These are phyloP conservation scores for Globodera ellingtonae DNA, from an alignment of 1,140 invertebrate species.

Conservation along the genomic window DNA sequence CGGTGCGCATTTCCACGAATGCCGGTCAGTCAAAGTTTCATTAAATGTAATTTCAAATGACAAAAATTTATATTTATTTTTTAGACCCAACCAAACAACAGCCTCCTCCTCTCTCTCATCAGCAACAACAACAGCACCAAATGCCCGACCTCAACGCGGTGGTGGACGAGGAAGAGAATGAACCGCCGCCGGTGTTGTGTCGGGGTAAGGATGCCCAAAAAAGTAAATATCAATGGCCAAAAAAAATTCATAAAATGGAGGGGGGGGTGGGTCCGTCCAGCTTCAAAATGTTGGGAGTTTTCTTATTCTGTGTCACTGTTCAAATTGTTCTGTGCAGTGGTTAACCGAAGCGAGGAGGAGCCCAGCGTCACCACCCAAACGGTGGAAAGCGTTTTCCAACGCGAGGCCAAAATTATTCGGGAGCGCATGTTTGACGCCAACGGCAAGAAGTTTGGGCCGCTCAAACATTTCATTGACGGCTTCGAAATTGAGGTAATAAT, in stretches of 20 bases:
- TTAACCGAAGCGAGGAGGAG: constrained; percentile 14
- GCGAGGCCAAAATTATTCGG: constrained; percentile 30
- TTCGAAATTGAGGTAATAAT: constrained; percentile 31
- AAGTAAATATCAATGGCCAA: neutral
- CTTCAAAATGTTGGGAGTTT: neutral
- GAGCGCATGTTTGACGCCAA: constrained; percentile 24
- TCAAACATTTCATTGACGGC: constrained; percentile 30
- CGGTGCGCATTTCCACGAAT: neutral
- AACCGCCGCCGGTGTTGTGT: constrained; percentile 32
- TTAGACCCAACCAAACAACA: neutral
- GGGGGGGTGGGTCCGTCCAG: neutral
- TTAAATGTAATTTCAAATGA: too few relatives aligned
- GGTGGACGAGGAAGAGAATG: constrained; percentile 34
- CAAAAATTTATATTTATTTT: neutral
- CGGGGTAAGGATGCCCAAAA: constrained; percentile 7
- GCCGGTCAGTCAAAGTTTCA: neutral
- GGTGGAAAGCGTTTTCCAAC: constrained; percentile 31
- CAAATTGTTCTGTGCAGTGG: neutral
- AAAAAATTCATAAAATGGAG: too few relatives aligned
- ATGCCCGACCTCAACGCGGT: neutral
- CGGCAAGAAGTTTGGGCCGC: constrained; percentile 16
- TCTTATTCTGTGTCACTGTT: neutral
- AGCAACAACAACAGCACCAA: neutral
- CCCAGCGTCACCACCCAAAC: constrained; percentile 1
- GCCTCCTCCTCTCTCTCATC: neutral